Conservation (phyloP, 2,888 invertebrate genomes). For the Dendrolimus pini region DNA sequence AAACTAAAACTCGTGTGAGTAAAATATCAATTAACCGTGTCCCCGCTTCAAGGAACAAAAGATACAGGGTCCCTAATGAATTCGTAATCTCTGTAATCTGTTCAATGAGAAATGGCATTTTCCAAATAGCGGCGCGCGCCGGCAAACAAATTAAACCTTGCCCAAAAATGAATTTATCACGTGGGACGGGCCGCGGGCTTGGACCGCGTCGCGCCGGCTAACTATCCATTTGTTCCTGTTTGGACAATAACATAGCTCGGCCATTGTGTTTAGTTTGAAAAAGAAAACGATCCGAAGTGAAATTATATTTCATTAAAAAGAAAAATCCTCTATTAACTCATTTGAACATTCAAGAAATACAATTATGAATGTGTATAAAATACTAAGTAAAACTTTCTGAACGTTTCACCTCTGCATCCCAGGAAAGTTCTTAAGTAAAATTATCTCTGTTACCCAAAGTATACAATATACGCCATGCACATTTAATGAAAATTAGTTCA, state of each 20-base stretch:
- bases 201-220: conserved; percentile 23
- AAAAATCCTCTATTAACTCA: no score
- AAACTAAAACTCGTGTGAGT: conserved; percentile 47
- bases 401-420: no score
- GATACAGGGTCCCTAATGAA: conserved; percentile 71
- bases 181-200: conserved; percentile 21
- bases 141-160: conserved; percentile 70
- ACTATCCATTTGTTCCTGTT: conserved; percentile 44
- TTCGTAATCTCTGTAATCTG: conserved; percentile 74
- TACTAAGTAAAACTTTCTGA: no score
- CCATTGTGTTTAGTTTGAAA: background rate
- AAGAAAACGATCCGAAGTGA: background rate
- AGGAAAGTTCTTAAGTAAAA: no score
- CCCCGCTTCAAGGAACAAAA: conserved; percentile 47
- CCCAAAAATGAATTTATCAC: conserved; percentile 76
- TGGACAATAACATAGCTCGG: conserved; percentile 17
- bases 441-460: no score
- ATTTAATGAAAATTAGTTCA: no score
- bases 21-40: conserved; percentile 65
- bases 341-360: no score
- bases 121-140: conserved; percentile 48
- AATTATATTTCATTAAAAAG: no score
- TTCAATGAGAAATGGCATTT: conserved; percentile 73
- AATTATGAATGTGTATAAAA: no score
- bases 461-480: no score